A percentile compares a stretch with the other conserved stretches of the same genome.
These are phyloP conservation scores for Orgyia antiqua DNA, from an alignment of 2,888 invertebrate genomes.

Conservation along the genomic window DNA sequence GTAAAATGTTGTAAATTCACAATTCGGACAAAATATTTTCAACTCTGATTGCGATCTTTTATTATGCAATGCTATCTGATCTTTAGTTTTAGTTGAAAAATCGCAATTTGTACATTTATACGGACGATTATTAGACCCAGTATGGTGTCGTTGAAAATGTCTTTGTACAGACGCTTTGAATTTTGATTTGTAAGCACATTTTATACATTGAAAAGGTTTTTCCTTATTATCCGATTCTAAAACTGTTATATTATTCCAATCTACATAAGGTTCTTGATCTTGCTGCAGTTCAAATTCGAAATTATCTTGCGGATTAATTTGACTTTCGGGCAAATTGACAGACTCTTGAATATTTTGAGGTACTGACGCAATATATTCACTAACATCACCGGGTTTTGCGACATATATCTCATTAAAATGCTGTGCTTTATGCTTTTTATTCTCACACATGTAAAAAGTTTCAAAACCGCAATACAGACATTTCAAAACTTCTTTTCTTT, in stretches of 20 bases:
- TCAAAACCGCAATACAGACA: constrained; percentile 44
- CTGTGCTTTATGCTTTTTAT: constrained; percentile 39
- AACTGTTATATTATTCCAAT: constrained; percentile 51
- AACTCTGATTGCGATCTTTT: constrained; percentile 41
- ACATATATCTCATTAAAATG: constrained; percentile 20
- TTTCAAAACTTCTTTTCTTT: constrained; percentile 28
- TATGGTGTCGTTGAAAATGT: constrained; percentile 56
- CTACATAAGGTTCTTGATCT: constrained; percentile 27
- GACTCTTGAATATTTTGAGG: background rate
- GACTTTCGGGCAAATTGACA: background rate
- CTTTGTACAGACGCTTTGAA: constrained; percentile 57
- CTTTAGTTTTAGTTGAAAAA: constrained; percentile 58
- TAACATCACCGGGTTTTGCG: too few species aligned
- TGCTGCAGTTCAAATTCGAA: constrained; percentile 4
- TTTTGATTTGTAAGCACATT: constrained; percentile 45
- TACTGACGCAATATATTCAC: background rate
- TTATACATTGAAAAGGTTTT: constrained; percentile 44
- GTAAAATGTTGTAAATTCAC: constrained; percentile 38
- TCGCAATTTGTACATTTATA: constrained; percentile 56
- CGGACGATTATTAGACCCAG: constrained; percentile 38
- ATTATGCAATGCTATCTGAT: constrained; percentile 54
- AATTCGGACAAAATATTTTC: constrained; percentile 30
- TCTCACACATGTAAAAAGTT: constrained; percentile 45
- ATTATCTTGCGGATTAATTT: too few species aligned
- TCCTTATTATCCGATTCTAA: constrained; percentile 39